phyloP scores from a whole-genome alignment of 2,888 invertebrate species.

The Spilosoma lubricipeda region DNA sequence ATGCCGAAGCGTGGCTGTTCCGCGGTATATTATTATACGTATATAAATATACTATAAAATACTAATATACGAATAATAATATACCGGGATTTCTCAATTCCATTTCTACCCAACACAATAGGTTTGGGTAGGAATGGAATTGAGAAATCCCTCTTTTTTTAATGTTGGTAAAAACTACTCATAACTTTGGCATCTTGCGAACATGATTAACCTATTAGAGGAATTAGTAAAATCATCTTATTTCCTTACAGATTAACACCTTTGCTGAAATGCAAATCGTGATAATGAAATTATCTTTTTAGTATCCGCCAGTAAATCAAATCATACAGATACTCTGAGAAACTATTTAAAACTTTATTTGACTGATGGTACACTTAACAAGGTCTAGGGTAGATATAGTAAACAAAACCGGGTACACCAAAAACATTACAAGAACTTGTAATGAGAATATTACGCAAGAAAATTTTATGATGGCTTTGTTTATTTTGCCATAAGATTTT shows the following conservation, averaged over 20 bases:
- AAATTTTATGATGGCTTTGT: constrained; percentile 17
- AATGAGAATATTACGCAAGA: constrained; percentile 18
- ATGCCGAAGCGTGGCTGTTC: no score
- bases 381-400: neutral
- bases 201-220: constrained; percentile 15
- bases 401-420: neutral
- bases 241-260: constrained; percentile 16
- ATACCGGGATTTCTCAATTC: no score
- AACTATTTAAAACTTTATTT: neutral
- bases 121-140: neutral
- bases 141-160: neutral
- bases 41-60: no score
- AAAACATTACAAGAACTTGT: constrained; percentile 5
- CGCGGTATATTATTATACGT: no score
- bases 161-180: neutral
- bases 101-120: no score
- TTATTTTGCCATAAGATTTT: constrained; percentile 30
- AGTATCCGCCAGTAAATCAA: neutral
- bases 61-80: no score
- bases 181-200: constrained; percentile 10
- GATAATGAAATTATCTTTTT: constrained; percentile 4
- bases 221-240: constrained; percentile 16
- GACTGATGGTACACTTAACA: neutral
- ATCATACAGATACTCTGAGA: neutral
- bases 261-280: neutral